Evolutionary conservation across 2,888 invertebrate species (phyloP).

Genomic region (Limnephilus auricula): DNA sequence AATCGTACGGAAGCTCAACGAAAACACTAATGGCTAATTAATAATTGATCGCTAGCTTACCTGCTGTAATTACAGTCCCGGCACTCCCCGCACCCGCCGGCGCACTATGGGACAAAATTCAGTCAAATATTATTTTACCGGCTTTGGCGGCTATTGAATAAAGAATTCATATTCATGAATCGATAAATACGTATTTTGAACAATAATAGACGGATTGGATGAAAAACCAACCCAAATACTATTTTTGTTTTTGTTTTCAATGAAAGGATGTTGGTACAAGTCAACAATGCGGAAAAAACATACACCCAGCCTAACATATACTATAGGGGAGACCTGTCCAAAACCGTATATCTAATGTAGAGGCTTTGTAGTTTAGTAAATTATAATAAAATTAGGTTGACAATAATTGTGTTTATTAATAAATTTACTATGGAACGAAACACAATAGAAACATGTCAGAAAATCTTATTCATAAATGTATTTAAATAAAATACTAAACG

Average conservation of each 20-base stretch:
- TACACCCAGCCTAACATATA: background rate
- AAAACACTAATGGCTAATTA: constrained; percentile 30
- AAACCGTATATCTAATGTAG: no score
- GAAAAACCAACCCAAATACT: background rate
- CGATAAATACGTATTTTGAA: background rate
- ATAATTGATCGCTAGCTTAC: constrained; percentile 44
- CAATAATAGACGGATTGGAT: background rate
- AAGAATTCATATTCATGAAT: background rate
- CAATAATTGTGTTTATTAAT: no score
- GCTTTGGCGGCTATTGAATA: background rate
- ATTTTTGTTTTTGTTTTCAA: background rate
- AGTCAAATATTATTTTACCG: no score
- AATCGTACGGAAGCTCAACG: constrained; percentile 10
- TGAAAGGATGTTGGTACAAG: no score
- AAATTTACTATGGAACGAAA: no score
- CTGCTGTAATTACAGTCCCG: constrained; percentile 30
- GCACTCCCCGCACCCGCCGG: background rate
- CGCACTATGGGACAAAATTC: background rate
- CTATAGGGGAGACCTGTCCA: no score
- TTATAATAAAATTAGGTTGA: no score
- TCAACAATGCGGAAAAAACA: no score
- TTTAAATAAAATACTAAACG: no score
- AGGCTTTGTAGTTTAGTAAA: no score
- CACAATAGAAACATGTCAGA: no score
- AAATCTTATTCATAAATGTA: no score